phyloP scores from a whole-genome alignment of 2,888 invertebrate species.

The Helleia helle region DNA sequence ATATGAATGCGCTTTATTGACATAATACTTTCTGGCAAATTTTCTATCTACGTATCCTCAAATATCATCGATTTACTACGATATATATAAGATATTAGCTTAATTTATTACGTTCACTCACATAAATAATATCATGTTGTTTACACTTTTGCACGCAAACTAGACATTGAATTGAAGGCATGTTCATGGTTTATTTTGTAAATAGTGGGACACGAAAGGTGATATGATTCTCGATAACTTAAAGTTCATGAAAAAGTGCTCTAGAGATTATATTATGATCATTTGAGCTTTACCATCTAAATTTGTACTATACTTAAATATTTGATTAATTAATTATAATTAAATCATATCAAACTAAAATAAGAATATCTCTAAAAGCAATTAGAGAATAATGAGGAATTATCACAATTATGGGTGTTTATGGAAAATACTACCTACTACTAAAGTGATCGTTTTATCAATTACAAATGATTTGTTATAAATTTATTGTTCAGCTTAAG shows the following conservation, averaged over 20 bases:
- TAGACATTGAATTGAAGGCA: slow-evolving; percentile 49
- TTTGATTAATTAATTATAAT: slow-evolving; percentile 18
- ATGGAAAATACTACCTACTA: slow-evolving; percentile 31
- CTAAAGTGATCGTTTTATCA: slow-evolving; percentile 37
- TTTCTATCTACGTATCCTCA: neutral
- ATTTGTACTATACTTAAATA: slow-evolving; percentile 35
- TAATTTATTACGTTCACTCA: neutral
- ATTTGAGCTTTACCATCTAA: slow-evolving; percentile 52
- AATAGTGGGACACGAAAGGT: neutral
- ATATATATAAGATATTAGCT: neutral
- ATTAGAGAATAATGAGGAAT: slow-evolving; percentile 27
- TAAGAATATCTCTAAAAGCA: slow-evolving; percentile 23
- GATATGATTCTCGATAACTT: neutral
- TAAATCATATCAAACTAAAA: slow-evolving; percentile 4
- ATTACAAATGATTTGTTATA: slow-evolving; percentile 41
- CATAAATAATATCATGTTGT: neutral
- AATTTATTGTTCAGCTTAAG: slow-evolving; percentile 40
- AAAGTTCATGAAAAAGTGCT: slow-evolving; percentile 5
- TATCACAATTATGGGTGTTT: slow-evolving; percentile 48
- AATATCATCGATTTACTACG: no score
- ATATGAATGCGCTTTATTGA: neutral
- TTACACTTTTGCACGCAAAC: slow-evolving; percentile 35
- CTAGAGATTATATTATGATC: slow-evolving; percentile 22
- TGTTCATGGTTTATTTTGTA: slow-evolving; percentile 45
- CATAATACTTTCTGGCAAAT: neutral